These are phyloP conservation scores for Phyllopteryx taeniolatus DNA, from an alignment of 2,113 vertebrate genomes.

Conservation along the genomic window DNA sequence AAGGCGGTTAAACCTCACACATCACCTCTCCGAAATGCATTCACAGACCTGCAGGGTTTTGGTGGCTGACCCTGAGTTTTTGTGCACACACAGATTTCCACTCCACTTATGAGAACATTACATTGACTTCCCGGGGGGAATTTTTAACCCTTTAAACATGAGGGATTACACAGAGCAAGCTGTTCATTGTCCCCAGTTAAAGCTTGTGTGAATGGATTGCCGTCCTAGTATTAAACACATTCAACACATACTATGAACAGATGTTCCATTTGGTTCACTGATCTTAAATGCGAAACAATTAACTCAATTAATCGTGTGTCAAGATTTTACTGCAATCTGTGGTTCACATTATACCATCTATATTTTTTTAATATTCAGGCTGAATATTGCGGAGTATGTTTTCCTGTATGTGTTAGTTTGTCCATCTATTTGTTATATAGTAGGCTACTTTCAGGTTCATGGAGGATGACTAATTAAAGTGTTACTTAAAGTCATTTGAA, in stretches of 20 bases:
- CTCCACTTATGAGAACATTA: slow-evolving; percentile 4
- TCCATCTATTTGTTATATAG: neutral
- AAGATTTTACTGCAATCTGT: neutral
- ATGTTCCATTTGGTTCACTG: slow-evolving; percentile 7
- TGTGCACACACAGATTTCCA: slow-evolving; percentile 2
- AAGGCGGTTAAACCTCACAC: slow-evolving; percentile 29
- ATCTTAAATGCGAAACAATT: slow-evolving; percentile 9
- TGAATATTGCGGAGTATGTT: neutral
- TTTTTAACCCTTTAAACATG: slow-evolving; percentile 1
- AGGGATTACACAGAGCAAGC: slow-evolving; percentile 6
- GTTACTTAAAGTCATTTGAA: too few relatives aligned
- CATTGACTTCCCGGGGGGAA: slow-evolving; percentile 4
- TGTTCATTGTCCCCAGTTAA: neutral
- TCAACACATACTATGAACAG: neutral
- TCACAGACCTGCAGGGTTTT: slow-evolving; percentile 22
- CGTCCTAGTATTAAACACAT: neutral
- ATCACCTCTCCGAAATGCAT: slow-evolving; percentile 25
- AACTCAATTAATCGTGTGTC: neutral
- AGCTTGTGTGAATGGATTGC: neutral
- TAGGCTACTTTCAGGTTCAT: neutral
- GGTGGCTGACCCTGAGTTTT: slow-evolving; percentile 17
- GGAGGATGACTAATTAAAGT: neutral
- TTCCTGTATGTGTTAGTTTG: too few relatives aligned
- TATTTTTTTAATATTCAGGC: neutral
- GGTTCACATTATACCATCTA: neutral